Percentiles rank a stretch among this genome's conserved stretches.
phyloP scores from a whole-genome alignment of 2,888 invertebrate species.

The Pheosia gnoma region DNA sequence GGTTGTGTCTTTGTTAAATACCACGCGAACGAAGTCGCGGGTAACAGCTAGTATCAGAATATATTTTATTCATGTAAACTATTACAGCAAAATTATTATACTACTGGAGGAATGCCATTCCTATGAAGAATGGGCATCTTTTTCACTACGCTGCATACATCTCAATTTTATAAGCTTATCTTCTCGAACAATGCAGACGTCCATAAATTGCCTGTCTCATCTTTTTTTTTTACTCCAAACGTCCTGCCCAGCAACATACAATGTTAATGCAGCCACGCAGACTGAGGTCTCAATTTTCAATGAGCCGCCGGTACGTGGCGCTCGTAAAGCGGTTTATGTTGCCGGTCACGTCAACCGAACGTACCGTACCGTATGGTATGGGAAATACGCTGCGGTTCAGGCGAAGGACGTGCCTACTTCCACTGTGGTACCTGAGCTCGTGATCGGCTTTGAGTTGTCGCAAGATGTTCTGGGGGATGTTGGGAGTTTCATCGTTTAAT shows the following conservation, averaged over 20 bases:
- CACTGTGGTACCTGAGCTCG: constrained; percentile 7
- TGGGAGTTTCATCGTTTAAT: too few relatives aligned
- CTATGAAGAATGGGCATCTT: too few relatives aligned
- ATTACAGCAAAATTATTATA: too few relatives aligned
- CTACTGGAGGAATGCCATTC: too few relatives aligned
- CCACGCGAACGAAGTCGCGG: too few relatives aligned
- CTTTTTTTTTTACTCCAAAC: not conserved
- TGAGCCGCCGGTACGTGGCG: constrained; percentile 37
- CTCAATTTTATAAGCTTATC: not conserved
- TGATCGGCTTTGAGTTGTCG: not conserved
- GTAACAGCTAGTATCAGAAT: too few relatives aligned
- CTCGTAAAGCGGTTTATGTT: constrained; percentile 48
- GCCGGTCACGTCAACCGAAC: constrained; percentile 53
- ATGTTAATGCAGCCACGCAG: constrained; percentile 25
- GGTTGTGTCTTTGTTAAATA: too few relatives aligned
- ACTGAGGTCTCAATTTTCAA: constrained; percentile 54
- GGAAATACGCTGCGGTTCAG: constrained; percentile 45
- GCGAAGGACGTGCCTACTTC: constrained; percentile 43
- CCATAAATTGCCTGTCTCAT: constrained; percentile 2
- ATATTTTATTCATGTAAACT: too few relatives aligned
- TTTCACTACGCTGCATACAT: too few relatives aligned
- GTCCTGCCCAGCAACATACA: constrained; percentile 9
- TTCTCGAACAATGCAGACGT: not conserved
- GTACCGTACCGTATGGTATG: constrained; percentile 40
- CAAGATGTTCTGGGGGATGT: too few relatives aligned